A percentile compares a stretch with the other conserved stretches of the same genome.
Evolutionary conservation across 37 sponge, comb jelly and placozoan species (phyloP).

Genomic region (Halichondria panicea): DNA sequence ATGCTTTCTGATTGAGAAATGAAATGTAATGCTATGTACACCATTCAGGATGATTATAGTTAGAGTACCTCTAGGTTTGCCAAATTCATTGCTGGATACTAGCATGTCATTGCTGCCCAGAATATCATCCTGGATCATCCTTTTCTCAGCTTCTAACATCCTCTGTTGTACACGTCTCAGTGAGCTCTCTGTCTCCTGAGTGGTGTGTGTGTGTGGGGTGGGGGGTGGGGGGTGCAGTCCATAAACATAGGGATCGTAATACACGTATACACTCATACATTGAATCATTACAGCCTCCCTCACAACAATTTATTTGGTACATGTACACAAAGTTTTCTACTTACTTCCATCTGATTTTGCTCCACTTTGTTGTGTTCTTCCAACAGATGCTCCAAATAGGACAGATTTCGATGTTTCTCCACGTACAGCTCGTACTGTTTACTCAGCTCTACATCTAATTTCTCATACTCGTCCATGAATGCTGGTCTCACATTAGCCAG

Average conservation of each 20-base stretch:
- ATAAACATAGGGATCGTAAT: background rate
- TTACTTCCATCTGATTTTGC: conserved; percentile 83
- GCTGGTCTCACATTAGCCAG: conserved; percentile 96
- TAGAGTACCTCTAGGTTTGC: background rate
- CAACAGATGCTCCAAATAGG: conserved; percentile 92
- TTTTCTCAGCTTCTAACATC: conserved; percentile 84
- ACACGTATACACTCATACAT: background rate
- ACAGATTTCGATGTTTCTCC: conserved; percentile 88
- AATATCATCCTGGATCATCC: conserved; percentile 72
- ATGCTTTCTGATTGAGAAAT: background rate
- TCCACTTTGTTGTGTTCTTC: conserved; percentile 77
- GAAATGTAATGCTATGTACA: too few relatives aligned
- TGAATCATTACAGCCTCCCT: background rate
- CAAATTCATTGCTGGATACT: conserved; percentile 11
- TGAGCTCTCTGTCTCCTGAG: conserved; percentile 63
- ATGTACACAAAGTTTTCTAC: too few relatives aligned
- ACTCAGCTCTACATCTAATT: conserved; percentile 82
- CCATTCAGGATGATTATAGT: background rate
- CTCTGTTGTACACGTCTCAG: conserved; percentile 78
- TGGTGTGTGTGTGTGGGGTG: background rate
- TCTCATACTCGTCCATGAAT: conserved; percentile 99
- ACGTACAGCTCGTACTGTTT: conserved; percentile 87
- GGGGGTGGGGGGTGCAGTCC: background rate
- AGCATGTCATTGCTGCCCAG: conserved; percentile 34
- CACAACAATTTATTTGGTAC: background rate